Conservation (phyloP, 92 coral and sea anemone genomes). For the Zoanthus gigantus region DNA sequence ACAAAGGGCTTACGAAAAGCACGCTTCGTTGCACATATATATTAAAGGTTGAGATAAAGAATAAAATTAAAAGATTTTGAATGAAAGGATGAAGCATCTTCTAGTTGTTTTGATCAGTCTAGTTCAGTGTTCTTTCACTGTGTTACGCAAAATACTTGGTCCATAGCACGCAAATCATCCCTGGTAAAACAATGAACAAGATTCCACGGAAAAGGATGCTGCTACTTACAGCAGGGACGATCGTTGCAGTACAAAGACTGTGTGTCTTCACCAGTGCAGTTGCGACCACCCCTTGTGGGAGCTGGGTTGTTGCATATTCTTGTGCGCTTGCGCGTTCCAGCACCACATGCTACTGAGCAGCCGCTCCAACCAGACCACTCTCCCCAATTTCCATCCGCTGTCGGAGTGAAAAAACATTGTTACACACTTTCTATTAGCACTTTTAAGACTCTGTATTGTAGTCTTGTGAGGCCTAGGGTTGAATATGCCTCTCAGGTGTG, state of each 20-base stretch:
- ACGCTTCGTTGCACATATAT: too few species aligned
- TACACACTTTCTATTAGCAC: neutral
- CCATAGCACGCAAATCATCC: neutral
- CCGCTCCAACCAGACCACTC: constrained; percentile 46
- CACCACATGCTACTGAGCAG: constrained; percentile 37
- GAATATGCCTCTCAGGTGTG: too few species aligned
- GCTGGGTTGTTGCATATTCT: constrained; percentile 37
- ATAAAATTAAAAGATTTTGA: too few species aligned
- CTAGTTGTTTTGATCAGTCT: too few species aligned
- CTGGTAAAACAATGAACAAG: neutral
- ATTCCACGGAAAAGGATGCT: neutral
- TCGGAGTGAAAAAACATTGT: neutral
- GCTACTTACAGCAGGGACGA: constrained; percentile 45
- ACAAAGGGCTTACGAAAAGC: too few species aligned
- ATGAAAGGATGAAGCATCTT: too few species aligned
- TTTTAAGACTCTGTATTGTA: too few species aligned
- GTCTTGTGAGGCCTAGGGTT: too few species aligned
- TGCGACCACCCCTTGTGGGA: constrained; percentile 29
- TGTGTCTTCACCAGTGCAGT: constrained; percentile 38
- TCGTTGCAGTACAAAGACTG: constrained; percentile 37
- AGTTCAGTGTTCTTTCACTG: too few species aligned
- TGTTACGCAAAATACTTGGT: neutral
- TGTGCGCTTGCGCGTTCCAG: constrained; percentile 46
- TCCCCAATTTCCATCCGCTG: constrained; percentile 50
- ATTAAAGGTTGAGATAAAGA: too few species aligned